Conservation (phyloP, 2,888 invertebrate genomes). For the Pomacea canaliculata region DNA sequence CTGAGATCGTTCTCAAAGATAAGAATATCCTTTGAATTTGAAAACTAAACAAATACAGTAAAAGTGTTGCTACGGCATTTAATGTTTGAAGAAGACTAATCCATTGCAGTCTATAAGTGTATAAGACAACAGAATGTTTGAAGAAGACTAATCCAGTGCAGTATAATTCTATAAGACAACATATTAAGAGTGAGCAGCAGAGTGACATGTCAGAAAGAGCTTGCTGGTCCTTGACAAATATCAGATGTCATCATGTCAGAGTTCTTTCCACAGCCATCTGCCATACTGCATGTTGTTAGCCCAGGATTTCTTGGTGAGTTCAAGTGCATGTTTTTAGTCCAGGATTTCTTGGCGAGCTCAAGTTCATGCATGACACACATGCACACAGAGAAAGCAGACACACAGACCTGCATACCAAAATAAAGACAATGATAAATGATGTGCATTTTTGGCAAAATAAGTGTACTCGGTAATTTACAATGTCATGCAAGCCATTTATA, state of each 20-base stretch:
- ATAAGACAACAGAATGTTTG: background rate
- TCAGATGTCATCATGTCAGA: slow-evolving; percentile 68
- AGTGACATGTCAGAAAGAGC: no score
- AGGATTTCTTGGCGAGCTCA: no score
- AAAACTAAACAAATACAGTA: no score
- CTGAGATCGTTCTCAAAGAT: slow-evolving; percentile 69
- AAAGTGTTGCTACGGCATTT: background rate
- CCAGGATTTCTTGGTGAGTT: slow-evolving; percentile 75
- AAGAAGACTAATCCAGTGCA: background rate
- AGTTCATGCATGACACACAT: no score
- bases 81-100: background rate
- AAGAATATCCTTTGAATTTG: slow-evolving; percentile 66
- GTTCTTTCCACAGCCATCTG: slow-evolving; percentile 71
- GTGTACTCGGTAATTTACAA: no score
- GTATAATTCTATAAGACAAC: no score
- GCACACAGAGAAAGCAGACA: no score
- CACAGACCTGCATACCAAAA: no score
- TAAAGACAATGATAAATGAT: no score
- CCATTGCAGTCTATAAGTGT: background rate
- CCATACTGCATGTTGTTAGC: slow-evolving; percentile 79
- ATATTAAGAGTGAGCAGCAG: no score
- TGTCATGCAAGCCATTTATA: no score
- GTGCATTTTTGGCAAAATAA: no score
- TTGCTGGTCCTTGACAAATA: slow-evolving; percentile 36
- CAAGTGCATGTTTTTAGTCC: background rate